These are phyloP conservation scores for Caenorhabditis sp. DNA, from an alignment of 2,888 invertebrate genomes.

Conservation along the genomic window DNA sequence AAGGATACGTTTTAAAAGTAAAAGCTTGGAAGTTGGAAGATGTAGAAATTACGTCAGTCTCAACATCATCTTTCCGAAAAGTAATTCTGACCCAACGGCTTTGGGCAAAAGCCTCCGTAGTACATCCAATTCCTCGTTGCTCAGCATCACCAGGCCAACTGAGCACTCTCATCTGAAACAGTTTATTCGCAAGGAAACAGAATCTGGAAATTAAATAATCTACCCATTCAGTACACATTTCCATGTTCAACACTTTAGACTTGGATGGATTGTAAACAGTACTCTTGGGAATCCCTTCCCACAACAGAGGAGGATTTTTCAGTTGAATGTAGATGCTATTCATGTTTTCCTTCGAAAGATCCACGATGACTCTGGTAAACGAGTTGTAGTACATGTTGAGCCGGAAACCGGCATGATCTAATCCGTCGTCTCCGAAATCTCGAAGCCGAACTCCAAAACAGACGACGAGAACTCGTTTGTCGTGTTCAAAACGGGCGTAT, in stretches of 20 bases:
- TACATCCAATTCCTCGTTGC: conserved; percentile 56
- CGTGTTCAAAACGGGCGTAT: conserved; percentile 66
- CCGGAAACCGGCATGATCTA: conserved; percentile 62
- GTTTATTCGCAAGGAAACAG: neutral
- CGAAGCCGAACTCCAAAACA: conserved; percentile 62
- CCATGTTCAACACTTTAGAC: conserved; percentile 57
- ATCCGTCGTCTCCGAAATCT: conserved; percentile 52
- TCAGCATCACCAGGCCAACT: conserved; percentile 61
- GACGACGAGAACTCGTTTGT: conserved; percentile 55
- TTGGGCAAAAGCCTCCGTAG: conserved; percentile 56
- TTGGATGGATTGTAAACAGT: conserved; percentile 38
- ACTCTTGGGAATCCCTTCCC: conserved; percentile 62
- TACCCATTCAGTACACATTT: conserved; percentile 62
- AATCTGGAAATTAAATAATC: no score
- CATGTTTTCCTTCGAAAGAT: conserved; percentile 39
- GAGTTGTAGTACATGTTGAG: conserved; percentile 55
- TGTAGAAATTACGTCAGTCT: neutral
- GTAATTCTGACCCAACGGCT: conserved; percentile 54
- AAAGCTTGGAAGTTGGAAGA: no score
- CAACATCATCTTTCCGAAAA: conserved; percentile 34
- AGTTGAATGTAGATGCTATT: conserved; percentile 56
- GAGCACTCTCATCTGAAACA: conserved; percentile 43
- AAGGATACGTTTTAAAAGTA: neutral
- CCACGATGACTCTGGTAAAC: conserved; percentile 49
- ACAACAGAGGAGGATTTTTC: conserved; percentile 66